Base-by-base conservation (phyloP, 2,797 vertebrate genomes). In the Protonibea diacanthus region DNA sequence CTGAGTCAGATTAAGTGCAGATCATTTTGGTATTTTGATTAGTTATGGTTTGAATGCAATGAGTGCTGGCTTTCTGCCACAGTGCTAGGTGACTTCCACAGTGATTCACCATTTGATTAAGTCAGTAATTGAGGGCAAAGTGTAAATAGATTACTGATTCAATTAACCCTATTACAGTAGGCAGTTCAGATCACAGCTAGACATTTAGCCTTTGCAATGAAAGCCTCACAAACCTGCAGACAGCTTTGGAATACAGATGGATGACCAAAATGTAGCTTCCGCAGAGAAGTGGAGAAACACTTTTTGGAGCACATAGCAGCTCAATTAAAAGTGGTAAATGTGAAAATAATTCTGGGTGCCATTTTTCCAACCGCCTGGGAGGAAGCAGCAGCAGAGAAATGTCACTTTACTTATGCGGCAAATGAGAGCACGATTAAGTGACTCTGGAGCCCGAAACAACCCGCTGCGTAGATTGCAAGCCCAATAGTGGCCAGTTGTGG, bases 321-420 rank as follows among this genome's bases (percentile, higher is more conserved):
- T 86, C 86, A 87, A 86, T 92, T 91, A 92, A 88, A 89, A 85
- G 76, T 82, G 71, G 85, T 92, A 86, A 87, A 88, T 88, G 85
- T 83, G 81, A 80, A 86, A 82, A 89, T 89, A 70, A 89, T 89
- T 90, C 70, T 79, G 70, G 67, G 63, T 76, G 81, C 78, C 82
- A 82, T 90, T 90, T 87, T 62, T 8, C 29, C 67, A 74, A 61
- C 67, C 47, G 48, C 78, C 72, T 72, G 74, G 87, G 90, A 87
- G 40, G 70, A 74, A 74, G 80, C 75, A 56, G 80, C 79, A n/a
- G 64, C 53, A 75, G 49, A 81, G 76, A 88, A 91, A 89, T 91
- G 87, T 87, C 72, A 82, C 88, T 82, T 88, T 85, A 85, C 76
- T 85, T 79, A 71, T 82, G 67, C 59, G 51, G 81, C 66, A 80